Base-by-base conservation (phyloP, 1,140 invertebrate genomes). In the Rhizoglyphus robini region DNA sequence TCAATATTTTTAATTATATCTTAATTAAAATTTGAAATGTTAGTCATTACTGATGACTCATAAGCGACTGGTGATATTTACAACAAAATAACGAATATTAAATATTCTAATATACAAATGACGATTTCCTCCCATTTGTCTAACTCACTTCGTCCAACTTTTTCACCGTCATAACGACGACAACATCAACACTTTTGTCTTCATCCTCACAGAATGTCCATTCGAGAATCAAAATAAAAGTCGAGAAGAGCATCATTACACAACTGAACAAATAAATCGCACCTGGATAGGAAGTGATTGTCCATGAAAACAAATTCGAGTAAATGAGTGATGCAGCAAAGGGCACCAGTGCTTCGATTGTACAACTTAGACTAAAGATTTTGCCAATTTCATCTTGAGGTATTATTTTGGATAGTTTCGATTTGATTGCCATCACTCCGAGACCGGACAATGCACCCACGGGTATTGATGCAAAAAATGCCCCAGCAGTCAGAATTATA, bases 371-470 rank as follows among this genome's bases (percentile, higher is more conserved):
- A 3, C 3, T 32, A 27, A 60, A 60, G 15, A 60, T 60, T 32
- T 60, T 60, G 27, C 58, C 58, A 41, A 60, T 27, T 46, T 60
- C 3, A 60, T 60, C 29, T 60, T 60, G 15, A 3, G 58, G 58
- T 20, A 60, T 60, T 18, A 60, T 3, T 46, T 18, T 20, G 18
- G 58, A 18, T 34, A 60, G n/a, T 46, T 60, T 30, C 2, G 27
- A 34, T 32, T 60, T 60, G 1, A 46, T 2, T 32, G 27, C 15
- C n/a, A 60, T 34, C n/a, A 32, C 29, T 3, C 15, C 15, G n/a
- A 60, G n/a, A 11, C 58, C 58, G 15, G 15, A 15, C 2, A 60
- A n/a, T 38, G 38, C n/a, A 41, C 36, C 36, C 8, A 41, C 18
- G 8, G 36, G 36, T 18, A 41, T 11, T 41, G 36, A 41, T 11